Evolutionary conservation across 2,797 vertebrate species (phyloP), one percentile per base, ranked within the genome.

Genomic region (Microcaecilia unicolor): DNA sequence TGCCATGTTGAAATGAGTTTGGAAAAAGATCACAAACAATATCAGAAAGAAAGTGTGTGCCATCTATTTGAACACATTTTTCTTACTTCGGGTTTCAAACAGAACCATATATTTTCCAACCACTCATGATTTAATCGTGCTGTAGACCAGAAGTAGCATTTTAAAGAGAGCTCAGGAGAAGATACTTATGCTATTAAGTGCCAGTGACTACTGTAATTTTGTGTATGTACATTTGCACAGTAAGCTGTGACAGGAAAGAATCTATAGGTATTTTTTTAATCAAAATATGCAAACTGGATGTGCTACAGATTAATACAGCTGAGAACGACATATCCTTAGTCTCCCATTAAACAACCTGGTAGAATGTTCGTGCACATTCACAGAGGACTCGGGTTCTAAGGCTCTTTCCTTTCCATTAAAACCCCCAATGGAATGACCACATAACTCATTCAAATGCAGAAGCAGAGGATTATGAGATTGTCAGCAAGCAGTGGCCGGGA

Each of bases 401-500:
- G 41, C 34, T 49, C 41, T 64, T 56, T 55, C 49, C 25, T 36
- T 24, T 62, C 74, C 72, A 67, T 48, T 59, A 53, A 69, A 9
- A 60, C 71, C 66, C 71, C 66, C 69, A 38, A 48, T 69, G 66
- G 55, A 73, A 78, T 69, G 76, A 72, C 69, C 67, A 65, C 44
- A 48, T 64, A 61, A 79, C 59, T 51, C 69, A 80, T 47, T 71
- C 65, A 71, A 70, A 70, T 63, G 76, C 55, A 72, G 62, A 68
- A 74, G 71, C 53, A 53, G 71, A 81, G 70, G 76, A 73, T 73
- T 71, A 78, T 24, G 19, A 78, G 83, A 85, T 85, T 85, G 83
- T 85, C 83, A 72, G 67, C 74, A 75, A 84, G 80, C 80, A 82
- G 72, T 80, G 76, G 70, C 81, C 78, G 54, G 81, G 76, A 72